Evolutionary conservation across 2,888 invertebrate species (phyloP).

Genomic region (Marasmarcha lunaedactyla): DNA sequence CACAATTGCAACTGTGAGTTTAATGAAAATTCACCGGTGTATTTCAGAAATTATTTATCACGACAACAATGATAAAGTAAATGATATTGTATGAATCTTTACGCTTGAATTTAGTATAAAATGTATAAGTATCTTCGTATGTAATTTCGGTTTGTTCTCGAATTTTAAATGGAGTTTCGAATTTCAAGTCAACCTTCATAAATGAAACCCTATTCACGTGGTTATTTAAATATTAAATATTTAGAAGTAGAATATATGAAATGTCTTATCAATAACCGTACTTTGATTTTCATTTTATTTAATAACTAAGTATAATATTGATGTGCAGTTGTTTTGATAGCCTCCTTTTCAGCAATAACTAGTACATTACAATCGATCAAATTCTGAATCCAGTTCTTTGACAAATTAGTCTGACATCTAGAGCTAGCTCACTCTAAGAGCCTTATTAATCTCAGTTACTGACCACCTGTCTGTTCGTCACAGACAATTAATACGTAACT

Average conservation of each 20-base stretch:
- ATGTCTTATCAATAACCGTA: no score
- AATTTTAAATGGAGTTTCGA: no score
- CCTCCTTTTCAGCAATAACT: no score
- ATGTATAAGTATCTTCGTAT: no score
- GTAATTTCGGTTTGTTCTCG: slow-evolving; percentile 46
- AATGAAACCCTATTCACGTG: no score
- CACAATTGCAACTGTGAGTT: slow-evolving; percentile 61
- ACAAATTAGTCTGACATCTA: slow-evolving; percentile 23
- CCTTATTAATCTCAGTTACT: slow-evolving; percentile 1
- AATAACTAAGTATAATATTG: no score
- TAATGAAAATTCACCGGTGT: slow-evolving; percentile 55
- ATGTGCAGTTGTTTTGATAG: no score
- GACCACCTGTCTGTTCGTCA: slow-evolving; percentile 1
- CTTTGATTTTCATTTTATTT: no score
- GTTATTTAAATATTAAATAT: no score
- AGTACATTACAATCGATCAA: slow-evolving; percentile 35
- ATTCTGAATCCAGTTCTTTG: slow-evolving; percentile 21
- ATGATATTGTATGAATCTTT: slow-evolving; percentile 19
- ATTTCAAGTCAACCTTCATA: no score
- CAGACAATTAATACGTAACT: slow-evolving; percentile 1
- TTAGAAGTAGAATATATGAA: no score
- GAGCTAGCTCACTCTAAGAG: background rate
- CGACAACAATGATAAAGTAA: no score
- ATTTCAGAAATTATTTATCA: slow-evolving; percentile 43
- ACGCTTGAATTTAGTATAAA: slow-evolving; percentile 3